phyloP scores from a whole-genome alignment of 2,888 invertebrate species.

The Drosophila barbarae region DNA sequence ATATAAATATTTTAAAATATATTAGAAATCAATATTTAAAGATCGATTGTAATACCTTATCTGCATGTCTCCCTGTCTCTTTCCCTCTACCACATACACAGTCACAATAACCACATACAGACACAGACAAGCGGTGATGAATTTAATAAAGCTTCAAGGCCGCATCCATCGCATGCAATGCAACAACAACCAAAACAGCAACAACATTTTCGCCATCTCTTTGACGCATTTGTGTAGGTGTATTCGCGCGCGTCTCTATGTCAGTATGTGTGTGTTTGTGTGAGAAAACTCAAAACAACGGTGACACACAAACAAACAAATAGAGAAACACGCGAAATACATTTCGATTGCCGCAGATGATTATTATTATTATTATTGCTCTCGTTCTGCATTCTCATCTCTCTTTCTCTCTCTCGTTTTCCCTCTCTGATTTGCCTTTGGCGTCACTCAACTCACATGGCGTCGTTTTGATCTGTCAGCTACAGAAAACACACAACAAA shows the following conservation, averaged over 20 bases:
- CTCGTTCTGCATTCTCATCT: constrained; percentile 14
- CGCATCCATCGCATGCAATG: constrained; percentile 62
- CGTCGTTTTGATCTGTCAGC: constrained; percentile 29
- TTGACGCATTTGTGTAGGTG: constrained; percentile 15
- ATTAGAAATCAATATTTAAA: constrained; percentile 3
- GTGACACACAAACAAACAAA: constrained; percentile 33
- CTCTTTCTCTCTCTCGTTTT: constrained; percentile 8
- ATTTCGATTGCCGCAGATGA: constrained; percentile 43
- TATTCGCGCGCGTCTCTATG: constrained; percentile 2
- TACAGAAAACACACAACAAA: constrained; percentile 22
- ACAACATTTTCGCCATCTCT: constrained; percentile 28
- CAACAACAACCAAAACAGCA: constrained; percentile 27
- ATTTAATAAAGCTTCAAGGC: constrained; percentile 73
- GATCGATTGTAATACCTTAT: constrained; percentile 12
- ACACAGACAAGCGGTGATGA: constrained; percentile 49
- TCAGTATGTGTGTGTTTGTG: not conserved
- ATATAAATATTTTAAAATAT: not conserved
- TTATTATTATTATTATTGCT: constrained; percentile 37
- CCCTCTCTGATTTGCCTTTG: constrained; percentile 12
- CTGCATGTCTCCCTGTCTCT: constrained; percentile 3
- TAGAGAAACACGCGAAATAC: constrained; percentile 41
- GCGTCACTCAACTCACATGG: constrained; percentile 41
- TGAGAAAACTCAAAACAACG: constrained; percentile 40
- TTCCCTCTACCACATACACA: constrained; percentile 8
- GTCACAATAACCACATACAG: constrained; percentile 1